Conservation (phyloP, 1,140 invertebrate genomes). For the Tetramorium parvispinum region DNA sequence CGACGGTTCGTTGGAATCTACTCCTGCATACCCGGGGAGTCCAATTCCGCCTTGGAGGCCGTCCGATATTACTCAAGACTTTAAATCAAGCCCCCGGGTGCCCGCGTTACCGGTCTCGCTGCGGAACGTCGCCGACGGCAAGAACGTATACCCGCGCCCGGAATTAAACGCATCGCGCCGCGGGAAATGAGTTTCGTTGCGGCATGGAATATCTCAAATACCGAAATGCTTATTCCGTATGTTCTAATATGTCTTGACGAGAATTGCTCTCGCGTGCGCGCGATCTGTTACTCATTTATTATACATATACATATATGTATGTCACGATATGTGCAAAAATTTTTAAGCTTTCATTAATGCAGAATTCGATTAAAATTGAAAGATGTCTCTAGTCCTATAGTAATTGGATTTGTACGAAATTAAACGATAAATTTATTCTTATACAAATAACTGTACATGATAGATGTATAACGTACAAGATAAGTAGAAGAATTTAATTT, state of each 20-base stretch:
- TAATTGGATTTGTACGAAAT: neutral
- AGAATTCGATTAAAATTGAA: neutral
- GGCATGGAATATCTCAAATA: slow-evolving; percentile 19
- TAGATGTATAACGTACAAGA: neutral
- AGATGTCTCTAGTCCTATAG: neutral
- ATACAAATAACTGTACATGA: neutral
- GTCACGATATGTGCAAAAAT: no score
- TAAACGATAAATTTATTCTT: neutral
- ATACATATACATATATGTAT: neutral
- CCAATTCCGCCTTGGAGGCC: slow-evolving; percentile 69
- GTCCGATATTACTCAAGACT: slow-evolving; percentile 71
- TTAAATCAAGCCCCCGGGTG: slow-evolving; percentile 61
- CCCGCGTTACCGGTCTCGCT: no score
- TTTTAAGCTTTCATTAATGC: neutral
- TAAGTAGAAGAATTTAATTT: neutral
- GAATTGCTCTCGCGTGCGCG: neutral
- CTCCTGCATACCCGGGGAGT: slow-evolving; percentile 72
- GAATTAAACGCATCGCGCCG: slow-evolving; percentile 51
- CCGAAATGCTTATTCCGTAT: slow-evolving; percentile 5
- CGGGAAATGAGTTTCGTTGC: slow-evolving; percentile 48
- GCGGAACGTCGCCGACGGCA: neutral
- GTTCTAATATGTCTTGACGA: slow-evolving; percentile 7
- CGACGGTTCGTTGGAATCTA: slow-evolving; percentile 80
- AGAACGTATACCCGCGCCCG: slow-evolving; percentile 1
- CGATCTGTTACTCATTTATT: neutral